Evolutionary conservation across 2,113 vertebrate genomes (phyloP).

Genomic region (Campylomormyrus tamandua): DNA sequence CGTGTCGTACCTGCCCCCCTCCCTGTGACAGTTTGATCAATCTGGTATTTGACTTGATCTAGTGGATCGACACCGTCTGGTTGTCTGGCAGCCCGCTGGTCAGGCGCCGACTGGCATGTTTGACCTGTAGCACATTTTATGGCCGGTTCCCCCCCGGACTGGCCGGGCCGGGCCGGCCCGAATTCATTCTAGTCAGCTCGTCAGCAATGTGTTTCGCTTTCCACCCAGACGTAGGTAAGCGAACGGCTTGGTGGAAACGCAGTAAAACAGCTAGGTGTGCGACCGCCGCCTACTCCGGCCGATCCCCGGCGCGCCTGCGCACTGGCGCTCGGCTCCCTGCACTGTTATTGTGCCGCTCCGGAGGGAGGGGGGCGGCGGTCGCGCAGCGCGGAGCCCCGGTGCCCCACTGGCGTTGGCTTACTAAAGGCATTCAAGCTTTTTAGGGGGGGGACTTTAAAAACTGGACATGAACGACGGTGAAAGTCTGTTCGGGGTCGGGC

Average conservation of each 20-base stretch:
- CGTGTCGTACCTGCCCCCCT: background rate
- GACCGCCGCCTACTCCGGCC: background rate
- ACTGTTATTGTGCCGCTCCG: background rate
- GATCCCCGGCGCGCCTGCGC: background rate
- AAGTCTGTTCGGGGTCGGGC: background rate
- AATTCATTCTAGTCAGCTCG: background rate
- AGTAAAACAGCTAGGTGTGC: background rate
- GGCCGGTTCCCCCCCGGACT: background rate
- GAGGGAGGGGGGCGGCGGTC: background rate
- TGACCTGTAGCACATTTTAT: background rate
- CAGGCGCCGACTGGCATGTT: background rate
- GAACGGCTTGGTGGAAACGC: background rate
- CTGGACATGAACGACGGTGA: background rate
- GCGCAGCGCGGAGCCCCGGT: background rate
- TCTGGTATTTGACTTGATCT: background rate
- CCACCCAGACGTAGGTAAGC: background rate
- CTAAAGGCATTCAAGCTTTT: background rate
- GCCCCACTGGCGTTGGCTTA: background rate
- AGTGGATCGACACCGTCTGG: background rate
- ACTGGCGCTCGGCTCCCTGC: background rate
- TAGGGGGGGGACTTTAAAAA: background rate
- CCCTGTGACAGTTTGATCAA: background rate
- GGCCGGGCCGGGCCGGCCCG: background rate
- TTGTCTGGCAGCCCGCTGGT: background rate
- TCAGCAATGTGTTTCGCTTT: background rate